phyloP scores from a whole-genome alignment of 2,113 vertebrate genomes.

The Anguilla rostrata region DNA sequence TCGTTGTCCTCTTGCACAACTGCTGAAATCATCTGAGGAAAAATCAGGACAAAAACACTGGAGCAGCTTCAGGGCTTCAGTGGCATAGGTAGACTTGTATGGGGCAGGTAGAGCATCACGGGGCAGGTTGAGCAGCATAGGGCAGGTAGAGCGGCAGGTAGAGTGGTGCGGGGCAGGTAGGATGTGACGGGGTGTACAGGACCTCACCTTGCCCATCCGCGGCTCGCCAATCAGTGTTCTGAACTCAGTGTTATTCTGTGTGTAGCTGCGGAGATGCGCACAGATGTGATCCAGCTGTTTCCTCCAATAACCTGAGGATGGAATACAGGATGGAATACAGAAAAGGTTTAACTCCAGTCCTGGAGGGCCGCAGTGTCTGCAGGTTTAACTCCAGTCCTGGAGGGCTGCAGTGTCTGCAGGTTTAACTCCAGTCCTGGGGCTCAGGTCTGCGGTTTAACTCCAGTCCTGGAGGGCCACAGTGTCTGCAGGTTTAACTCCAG shows the following conservation, averaged over 20 bases:
- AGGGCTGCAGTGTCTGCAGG: too few species aligned
- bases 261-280: conserved; percentile 84
- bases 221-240: conserved; percentile 86
- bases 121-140: too few species aligned
- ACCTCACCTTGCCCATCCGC: conserved; percentile 86
- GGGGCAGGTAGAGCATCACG: too few species aligned
- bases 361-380: too few species aligned
- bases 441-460: too few species aligned
- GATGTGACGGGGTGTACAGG: too few species aligned
- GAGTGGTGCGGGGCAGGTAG: too few species aligned
- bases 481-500: too few species aligned
- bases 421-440: too few species aligned
- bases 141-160: too few species aligned
- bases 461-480: too few species aligned
- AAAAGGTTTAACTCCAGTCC: not conserved
- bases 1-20: conserved; percentile 74
- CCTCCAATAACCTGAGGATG: conserved; percentile 87
- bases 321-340: conserved; percentile 23
- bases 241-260: conserved; percentile 88
- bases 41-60: not conserved
- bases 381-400: too few species aligned
- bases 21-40: conserved; percentile 81
- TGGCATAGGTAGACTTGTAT: not conserved
- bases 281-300: conserved; percentile 92
- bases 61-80: not conserved